phyloP scores from a whole-genome alignment of 2,888 invertebrate genomes.

The Pelosia muscerda region DNA sequence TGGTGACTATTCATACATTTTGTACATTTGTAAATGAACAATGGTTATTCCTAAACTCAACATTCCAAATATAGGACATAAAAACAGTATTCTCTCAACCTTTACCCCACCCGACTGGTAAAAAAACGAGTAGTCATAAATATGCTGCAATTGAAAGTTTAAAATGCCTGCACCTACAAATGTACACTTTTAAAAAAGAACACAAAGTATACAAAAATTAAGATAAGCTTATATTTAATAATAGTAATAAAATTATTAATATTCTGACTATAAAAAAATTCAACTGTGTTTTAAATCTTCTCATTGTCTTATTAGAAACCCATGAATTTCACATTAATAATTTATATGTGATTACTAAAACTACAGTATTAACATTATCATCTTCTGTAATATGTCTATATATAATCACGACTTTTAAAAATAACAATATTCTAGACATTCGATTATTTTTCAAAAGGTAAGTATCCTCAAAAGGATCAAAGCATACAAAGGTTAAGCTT shows the following conservation, averaged over 20 bases:
- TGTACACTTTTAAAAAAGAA: no score
- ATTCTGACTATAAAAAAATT: no score
- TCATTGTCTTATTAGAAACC: no score
- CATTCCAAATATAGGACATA: no score
- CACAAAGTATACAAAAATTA: no score
- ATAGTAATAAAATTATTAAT: no score
- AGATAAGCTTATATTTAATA: no score
- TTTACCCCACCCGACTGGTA: not conserved
- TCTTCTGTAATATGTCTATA: not conserved
- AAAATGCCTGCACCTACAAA: not conserved
- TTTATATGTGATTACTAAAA: no score
- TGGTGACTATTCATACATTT: constrained; percentile 5
- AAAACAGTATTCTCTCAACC: not conserved
- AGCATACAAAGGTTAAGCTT: not conserved
- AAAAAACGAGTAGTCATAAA: not conserved
- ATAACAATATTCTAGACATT: not conserved
- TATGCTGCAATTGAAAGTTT: not conserved
- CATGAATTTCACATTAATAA: no score
- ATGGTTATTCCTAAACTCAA: no score
- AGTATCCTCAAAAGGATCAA: not conserved
- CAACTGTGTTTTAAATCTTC: no score
- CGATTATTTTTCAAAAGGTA: no score
- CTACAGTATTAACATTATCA: not conserved
- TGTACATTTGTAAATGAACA: not conserved
- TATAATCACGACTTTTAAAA: not conserved